A percentile compares a stretch with the other conserved stretches of the same genome.
phyloP scores from a whole-genome alignment of 2,797 vertebrate species.

The Australoheros facetus region DNA sequence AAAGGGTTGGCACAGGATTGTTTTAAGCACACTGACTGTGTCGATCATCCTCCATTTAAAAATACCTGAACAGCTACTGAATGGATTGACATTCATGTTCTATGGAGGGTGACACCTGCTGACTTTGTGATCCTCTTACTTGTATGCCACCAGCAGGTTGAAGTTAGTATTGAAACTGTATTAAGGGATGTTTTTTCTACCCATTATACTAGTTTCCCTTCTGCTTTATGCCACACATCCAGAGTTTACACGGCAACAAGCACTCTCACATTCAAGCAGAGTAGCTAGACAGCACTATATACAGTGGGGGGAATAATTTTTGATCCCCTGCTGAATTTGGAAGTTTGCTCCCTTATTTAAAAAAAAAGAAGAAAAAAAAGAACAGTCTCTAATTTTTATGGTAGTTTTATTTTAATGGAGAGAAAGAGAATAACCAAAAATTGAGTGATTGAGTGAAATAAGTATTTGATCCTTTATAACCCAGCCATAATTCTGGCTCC shows the following conservation, averaged over 20 bases:
- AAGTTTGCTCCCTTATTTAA: no score
- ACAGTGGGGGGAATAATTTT: neutral
- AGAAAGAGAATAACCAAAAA: no score
- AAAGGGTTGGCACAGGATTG: neutral
- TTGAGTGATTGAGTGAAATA: no score
- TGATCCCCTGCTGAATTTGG: no score
- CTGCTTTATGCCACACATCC: neutral
- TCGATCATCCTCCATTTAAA: neutral
- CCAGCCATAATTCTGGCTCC: no score
- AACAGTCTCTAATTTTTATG: no score
- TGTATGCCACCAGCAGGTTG: conserved; percentile 1
- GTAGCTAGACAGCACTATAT: conserved; percentile 10
- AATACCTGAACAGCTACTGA: neutral
- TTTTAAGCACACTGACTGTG: neutral
- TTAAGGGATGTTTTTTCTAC: neutral
- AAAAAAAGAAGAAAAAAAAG: no score
- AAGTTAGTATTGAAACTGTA: neutral
- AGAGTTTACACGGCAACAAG: neutral
- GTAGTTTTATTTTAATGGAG: no score
- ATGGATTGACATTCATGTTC: neutral
- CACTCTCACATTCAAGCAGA: neutral
- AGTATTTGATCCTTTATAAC: no score
- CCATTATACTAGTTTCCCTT: neutral
- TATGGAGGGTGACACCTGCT: neutral
- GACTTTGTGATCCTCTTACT: conserved; percentile 7